Conservation (phyloP, 2,888 invertebrate species). For the Microctonus brassicae region DNA sequence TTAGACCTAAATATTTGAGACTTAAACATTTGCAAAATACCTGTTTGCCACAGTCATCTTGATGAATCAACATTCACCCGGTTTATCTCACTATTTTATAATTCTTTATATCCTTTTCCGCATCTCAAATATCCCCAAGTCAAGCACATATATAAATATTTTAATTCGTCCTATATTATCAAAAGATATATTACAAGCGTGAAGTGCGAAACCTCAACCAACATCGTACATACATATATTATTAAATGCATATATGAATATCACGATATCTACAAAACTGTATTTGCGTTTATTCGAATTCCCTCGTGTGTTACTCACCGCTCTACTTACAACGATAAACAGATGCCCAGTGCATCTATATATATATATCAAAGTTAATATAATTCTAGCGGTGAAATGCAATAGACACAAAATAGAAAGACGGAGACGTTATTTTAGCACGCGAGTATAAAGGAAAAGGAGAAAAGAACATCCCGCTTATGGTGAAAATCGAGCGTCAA, state of each 20-base stretch:
- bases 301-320: conserved; percentile 27
- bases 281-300: background rate
- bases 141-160: background rate
- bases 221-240: background rate
- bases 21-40: background rate
- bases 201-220: background rate
- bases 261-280: conserved; percentile 8
- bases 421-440: background rate
- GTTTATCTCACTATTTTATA: background rate
- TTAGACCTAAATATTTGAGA: background rate
- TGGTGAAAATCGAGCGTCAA: conserved; percentile 55
- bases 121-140: background rate
- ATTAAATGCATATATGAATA: background rate
- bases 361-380: too few species aligned
- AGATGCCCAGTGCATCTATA: conserved; percentile 7
- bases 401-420: conserved; percentile 10
- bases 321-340: conserved; percentile 43
- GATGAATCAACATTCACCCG: background rate
- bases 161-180: background rate
- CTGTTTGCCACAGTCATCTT: background rate
- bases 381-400: conserved; percentile 37
- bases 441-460: conserved; percentile 12
- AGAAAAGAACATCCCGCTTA: conserved; percentile 15
- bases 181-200: background rate
- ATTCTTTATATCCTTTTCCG: background rate